Conservation (phyloP, 92 coral and sea anemone species). For the Phenganax marumi region DNA sequence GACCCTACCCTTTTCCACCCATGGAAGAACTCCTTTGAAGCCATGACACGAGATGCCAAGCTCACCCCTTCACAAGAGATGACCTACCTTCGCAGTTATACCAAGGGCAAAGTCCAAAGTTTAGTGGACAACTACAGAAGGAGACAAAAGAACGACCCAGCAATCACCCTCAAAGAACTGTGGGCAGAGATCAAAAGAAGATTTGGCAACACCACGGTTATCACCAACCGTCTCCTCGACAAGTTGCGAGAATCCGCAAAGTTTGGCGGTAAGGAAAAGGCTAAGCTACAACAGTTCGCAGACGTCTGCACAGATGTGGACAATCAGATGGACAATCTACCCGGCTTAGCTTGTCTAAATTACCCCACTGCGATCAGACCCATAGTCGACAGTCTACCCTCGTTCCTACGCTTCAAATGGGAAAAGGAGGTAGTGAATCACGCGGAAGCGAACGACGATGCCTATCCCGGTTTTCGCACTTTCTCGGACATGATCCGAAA, state of each 20-base stretch:
- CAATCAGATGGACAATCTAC: slow-evolving; percentile 45
- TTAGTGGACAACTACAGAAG: slow-evolving; percentile 57
- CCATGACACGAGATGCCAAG: slow-evolving; percentile 51
- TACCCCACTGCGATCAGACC: slow-evolving; percentile 54
- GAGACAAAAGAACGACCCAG: slow-evolving; percentile 49
- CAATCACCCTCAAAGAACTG: slow-evolving; percentile 22
- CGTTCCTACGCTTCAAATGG: slow-evolving; percentile 41
- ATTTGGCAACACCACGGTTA: slow-evolving; percentile 51
- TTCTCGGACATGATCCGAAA: slow-evolving; percentile 37
- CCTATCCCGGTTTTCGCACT: slow-evolving; percentile 45
- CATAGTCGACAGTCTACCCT: slow-evolving; percentile 45
- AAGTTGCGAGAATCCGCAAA: slow-evolving; percentile 40
- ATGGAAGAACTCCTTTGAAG: slow-evolving; percentile 54
- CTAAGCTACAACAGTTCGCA: slow-evolving; percentile 48
- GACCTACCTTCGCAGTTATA: slow-evolving; percentile 59
- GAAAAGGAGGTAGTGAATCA: slow-evolving; percentile 53
- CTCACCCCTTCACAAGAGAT: slow-evolving; percentile 56
- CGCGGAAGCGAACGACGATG: slow-evolving; percentile 52
- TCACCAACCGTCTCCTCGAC: slow-evolving; percentile 48
- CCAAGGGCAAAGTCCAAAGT: slow-evolving; percentile 49
- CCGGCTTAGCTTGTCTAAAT: slow-evolving; percentile 57
- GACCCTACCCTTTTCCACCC: slow-evolving; percentile 66
- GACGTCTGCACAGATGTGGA: slow-evolving; percentile 56
- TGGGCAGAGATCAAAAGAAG: slow-evolving; percentile 56
- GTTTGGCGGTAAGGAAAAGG: slow-evolving; percentile 43